Percentiles rank a stretch among this genome's conserved stretches.
phyloP scores from a whole-genome alignment of 1,140 invertebrate genomes.

The Drosophila watanabei region DNA sequence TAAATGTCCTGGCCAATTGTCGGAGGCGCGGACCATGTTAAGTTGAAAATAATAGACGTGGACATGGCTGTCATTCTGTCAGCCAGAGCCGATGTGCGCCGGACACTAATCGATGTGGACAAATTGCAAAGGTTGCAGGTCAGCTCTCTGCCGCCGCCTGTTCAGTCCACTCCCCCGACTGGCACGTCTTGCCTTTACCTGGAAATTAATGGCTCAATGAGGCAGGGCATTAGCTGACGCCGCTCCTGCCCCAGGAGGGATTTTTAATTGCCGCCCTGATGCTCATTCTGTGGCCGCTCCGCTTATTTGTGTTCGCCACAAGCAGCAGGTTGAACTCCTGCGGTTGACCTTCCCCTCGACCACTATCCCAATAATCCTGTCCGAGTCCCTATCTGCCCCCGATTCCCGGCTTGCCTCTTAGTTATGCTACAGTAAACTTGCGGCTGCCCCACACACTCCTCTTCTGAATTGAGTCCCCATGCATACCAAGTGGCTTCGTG shows the following conservation, averaged over 20 bases:
- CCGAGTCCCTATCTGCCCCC: neutral
- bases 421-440: slow-evolving; percentile 44
- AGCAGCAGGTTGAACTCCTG: slow-evolving; percentile 40
- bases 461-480: neutral
- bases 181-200: slow-evolving; percentile 51
- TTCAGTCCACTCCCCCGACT: neutral
- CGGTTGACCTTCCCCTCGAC: slow-evolving; percentile 23
- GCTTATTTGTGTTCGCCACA: slow-evolving; percentile 63
- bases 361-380: slow-evolving; percentile 30
- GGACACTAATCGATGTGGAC: slow-evolving; percentile 79
- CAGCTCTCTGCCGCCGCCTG: neutral
- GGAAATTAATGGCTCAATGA: slow-evolving; percentile 79
- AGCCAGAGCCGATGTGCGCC: slow-evolving; percentile 55
- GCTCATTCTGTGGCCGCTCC: slow-evolving; percentile 59
- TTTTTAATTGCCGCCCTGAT: slow-evolving; percentile 71
- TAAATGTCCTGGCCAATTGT: slow-evolving; percentile 72
- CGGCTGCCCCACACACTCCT: slow-evolving; percentile 11
- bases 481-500: slow-evolving; percentile 22
- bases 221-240: slow-evolving; percentile 37
- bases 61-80: slow-evolving; percentile 78
- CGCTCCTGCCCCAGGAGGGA: slow-evolving; percentile 54
- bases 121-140: slow-evolving; percentile 58
- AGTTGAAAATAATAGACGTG: slow-evolving; percentile 82
- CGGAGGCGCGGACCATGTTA: slow-evolving; percentile 64
- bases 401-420: slow-evolving; percentile 12